Evolutionary conservation across 2,888 invertebrate genomes (phyloP), one percentile per base, ranked within the genome.

Genomic region (Agrotis segetum): DNA sequence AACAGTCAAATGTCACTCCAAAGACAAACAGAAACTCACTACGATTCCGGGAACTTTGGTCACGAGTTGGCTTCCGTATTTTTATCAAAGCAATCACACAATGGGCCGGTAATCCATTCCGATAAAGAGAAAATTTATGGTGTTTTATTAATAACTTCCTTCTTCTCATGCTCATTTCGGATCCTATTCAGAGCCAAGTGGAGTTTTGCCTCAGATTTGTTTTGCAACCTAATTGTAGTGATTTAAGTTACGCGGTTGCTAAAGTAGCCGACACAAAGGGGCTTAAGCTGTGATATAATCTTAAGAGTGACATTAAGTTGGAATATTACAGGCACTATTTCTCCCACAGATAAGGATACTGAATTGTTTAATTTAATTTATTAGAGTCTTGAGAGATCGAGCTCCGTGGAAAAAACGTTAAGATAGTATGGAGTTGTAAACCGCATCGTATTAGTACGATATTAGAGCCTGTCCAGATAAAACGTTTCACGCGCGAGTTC

Each of bases 241-340:
- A 89, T 90, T 90, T 89, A 91, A 87, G 87, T 86, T 77, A 84
- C 81, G 82, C 87, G 86, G 86, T 87, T 85, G 86, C 86, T 85
- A 85, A 85, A 88, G 81, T 85, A 88, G 85, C 83, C 83, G 76
- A 81, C 87, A 90, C 89, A 91, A 91, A 88, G 89, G 87, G 84
- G 86, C 86, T 87, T 84, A 85, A 88, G 84, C 85, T 81, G 79
- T 85, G 91, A 91, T 91, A 90, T 85, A 85, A 91, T 91, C 91
- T 91, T 86, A 89, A 88, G 85, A 87, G 85, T 88, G 86, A 87
- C 91, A 89, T 89, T 90, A 90, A 88, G 85, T 88, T 87, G 85
- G 88, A 89, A 88, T 89, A 91, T 90, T 89, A 89, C 89, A 86
- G 87, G 81, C 88, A 88, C 90, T 90, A 90, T 89, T 89, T 89